Conservation (phyloP, 2,113 vertebrate genomes). For the Catharus bicknelli region DNA sequence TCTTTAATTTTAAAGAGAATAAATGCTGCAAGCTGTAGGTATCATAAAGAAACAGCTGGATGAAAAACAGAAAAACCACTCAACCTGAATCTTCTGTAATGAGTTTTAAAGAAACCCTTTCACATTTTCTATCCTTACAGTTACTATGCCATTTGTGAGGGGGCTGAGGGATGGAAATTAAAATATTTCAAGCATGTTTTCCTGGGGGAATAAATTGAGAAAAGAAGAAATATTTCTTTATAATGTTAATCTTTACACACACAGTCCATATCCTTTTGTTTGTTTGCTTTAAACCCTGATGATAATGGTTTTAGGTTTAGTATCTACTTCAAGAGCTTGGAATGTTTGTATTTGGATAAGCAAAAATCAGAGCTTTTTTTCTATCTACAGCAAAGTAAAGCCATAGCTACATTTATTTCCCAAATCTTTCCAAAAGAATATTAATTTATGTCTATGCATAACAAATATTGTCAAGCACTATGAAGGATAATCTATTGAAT, state of each 20-base stretch:
- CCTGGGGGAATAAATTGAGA: neutral
- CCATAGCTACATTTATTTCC: neutral
- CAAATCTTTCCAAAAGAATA: neutral
- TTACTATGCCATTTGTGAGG: neutral
- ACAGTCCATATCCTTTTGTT: neutral
- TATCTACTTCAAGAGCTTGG: neutral
- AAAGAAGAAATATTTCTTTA: neutral
- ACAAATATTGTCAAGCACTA: neutral
- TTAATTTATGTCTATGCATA: neutral
- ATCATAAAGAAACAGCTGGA: neutral
- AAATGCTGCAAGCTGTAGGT: neutral
- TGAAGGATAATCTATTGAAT: neutral
- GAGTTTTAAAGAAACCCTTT: neutral
- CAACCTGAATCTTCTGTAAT: neutral
- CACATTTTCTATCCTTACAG: neutral
- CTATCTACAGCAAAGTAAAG: neutral
- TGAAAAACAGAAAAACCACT: neutral
- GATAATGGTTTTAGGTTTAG: neutral
- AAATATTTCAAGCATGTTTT: neutral
- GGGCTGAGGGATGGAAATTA: neutral
- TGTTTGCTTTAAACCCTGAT: neutral
- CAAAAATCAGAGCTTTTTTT: neutral
- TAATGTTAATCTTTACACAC: neutral
- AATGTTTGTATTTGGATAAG: neutral
- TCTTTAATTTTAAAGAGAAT: constrained; percentile 13